phyloP scores from a whole-genome alignment of 53 echinoderm and acorn worm species.

The Arbacia lixula region DNA sequence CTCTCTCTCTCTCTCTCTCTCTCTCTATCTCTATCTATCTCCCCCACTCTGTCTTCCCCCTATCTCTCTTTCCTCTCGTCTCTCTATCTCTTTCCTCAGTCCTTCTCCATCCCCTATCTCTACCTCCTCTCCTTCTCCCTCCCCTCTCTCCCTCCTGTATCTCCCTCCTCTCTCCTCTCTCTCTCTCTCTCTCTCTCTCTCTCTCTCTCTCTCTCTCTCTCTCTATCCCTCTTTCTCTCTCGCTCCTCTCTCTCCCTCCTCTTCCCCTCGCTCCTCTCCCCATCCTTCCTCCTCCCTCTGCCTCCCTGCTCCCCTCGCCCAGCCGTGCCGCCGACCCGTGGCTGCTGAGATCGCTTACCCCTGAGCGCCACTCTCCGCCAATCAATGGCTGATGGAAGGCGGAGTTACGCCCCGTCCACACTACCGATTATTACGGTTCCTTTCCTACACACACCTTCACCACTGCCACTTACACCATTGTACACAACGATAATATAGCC shows the following conservation, averaged over 20 bases:
- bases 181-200: background rate
- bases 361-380: conserved; percentile 22
- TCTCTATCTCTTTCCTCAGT: background rate
- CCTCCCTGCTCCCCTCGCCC: background rate
- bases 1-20: background rate
- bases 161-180: background rate
- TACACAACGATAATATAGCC: too few species aligned
- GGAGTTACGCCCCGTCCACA: conserved; percentile 14
- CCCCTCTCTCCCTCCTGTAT: background rate
- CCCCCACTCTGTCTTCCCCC: background rate
- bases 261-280: background rate
- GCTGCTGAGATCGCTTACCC: conserved; percentile 2
- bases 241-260: background rate
- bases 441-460: too few species aligned
- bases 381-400: conserved; percentile 48
- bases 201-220: background rate
- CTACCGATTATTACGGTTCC: too few species aligned
- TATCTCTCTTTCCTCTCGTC: background rate
- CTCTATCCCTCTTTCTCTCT: background rate
- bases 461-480: too few species aligned
- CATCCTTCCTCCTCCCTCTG: background rate
- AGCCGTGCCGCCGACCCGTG: background rate
- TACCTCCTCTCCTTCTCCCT: background rate
- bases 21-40: background rate
- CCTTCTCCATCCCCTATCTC: background rate